Base-by-base conservation (phyloP, 2,888 invertebrate genomes). In the Spialia ferax region DNA sequence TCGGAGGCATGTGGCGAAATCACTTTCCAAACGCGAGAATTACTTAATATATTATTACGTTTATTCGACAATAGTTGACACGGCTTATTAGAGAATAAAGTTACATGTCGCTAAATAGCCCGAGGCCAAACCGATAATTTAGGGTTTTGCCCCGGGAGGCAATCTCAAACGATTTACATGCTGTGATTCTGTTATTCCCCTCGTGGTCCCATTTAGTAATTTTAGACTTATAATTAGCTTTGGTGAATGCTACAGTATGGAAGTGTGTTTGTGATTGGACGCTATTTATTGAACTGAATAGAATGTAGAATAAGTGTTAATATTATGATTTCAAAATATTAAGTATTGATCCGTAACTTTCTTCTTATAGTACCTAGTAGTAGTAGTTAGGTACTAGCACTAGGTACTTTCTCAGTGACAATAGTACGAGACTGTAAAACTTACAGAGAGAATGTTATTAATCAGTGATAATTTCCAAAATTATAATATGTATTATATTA, bases 41-140 rank as follows among this genome's bases (percentile, higher is more conserved):
- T 54, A 66, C 60, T 60, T 38, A 54, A 52, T 38, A 52, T 60
- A 83, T 84, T 81, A 80, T 75, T 73, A 72, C 70, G 75, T 81
- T 71, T 70, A 81, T 80, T 79, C 79, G 74, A 86, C 87, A 88
- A 90, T 84, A 77, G 81, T 78, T 80, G 83, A 85, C 83, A 83
- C 79, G 81, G 88, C 87, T 91, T 90, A 92, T 93, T 92, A 91
- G 78, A 80, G 80, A 88, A 87, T 86, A 82, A 79, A 84, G 87
- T 87, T 82, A 85, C 85, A 80, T 84, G 86, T 80, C 82, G 80
- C 78, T 80, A 85, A 88, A 91, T 86, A 86, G 89, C 92, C 85
- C 76, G 74, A 78, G 85, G 91, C 82, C 79, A 82, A 91, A 88
- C 89, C 91, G 80, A 91, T 92, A 92, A 93, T 93, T 91, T 87